These are phyloP conservation scores for Carposina sasakii DNA, from an alignment of 1,140 invertebrate genomes.

Conservation along the genomic window DNA sequence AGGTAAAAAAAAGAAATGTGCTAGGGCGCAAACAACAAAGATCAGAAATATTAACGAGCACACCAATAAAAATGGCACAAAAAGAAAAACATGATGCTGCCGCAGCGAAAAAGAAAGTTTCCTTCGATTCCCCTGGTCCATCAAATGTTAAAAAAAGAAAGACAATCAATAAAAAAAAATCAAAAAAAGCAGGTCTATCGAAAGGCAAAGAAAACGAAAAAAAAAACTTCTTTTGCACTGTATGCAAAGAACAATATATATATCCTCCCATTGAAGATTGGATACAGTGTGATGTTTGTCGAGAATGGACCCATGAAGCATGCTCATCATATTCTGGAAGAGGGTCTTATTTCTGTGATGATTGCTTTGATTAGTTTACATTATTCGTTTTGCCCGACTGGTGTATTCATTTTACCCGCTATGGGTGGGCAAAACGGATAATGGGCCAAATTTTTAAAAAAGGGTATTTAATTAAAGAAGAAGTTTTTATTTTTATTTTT, in stretches of 20 bases:
- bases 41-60: too few species aligned
- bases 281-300: conserved; percentile 2
- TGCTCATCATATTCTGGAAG: not conserved
- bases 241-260: not conserved
- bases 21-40: too few species aligned
- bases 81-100: too few species aligned
- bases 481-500: conserved; percentile 2
- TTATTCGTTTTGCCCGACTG: conserved; percentile 4
- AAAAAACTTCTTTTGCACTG: not conserved
- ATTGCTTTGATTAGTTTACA: not conserved
- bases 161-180: too few species aligned
- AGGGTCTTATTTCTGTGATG: not conserved
- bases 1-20: too few species aligned
- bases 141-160: not conserved
- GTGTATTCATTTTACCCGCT: conserved; percentile 7
- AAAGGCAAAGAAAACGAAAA: conserved; percentile 1
- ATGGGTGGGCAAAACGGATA: conserved; percentile 8
- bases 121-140: too few species aligned
- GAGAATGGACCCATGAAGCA: not conserved
- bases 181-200: not conserved
- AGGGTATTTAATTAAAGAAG: not conserved
- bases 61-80: too few species aligned
- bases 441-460: conserved; percentile 4
- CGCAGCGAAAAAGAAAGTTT: too few species aligned
- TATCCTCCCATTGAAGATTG: not conserved